Conservation (phyloP, 1,140 invertebrate species). For the Pinna nobilis region DNA sequence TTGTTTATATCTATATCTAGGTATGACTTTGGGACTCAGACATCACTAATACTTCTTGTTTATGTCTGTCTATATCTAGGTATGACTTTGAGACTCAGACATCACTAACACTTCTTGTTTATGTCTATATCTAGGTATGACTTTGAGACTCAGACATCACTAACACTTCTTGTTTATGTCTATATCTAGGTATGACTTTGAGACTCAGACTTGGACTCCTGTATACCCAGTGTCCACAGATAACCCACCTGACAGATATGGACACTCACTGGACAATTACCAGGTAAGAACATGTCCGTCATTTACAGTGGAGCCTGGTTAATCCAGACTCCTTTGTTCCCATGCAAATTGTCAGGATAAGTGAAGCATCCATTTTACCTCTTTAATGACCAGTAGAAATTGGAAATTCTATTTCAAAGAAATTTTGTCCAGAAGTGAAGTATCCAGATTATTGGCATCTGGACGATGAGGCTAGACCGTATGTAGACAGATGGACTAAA, state of each 20-base stretch:
- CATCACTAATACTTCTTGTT: too few species aligned
- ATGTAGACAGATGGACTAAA: background rate
- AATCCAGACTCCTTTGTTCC: too few species aligned
- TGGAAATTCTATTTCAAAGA: background rate
- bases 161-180: too few species aligned
- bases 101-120: too few species aligned
- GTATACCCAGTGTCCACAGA: conserved; percentile 65
- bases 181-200: conserved; percentile 38
- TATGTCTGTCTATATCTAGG: too few species aligned
- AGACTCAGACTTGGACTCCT: conserved; percentile 29
- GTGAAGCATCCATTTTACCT: too few species aligned
- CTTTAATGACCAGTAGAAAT: too few species aligned
- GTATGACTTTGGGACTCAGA: too few species aligned
- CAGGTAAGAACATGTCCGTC: conserved; percentile 75
- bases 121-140: too few species aligned
- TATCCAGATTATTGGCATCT: background rate
- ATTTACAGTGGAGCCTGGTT: background rate
- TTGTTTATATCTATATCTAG: conserved; percentile 5
- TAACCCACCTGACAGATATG: conserved; percentile 81
- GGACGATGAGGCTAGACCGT: background rate
- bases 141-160: too few species aligned
- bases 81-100: too few species aligned
- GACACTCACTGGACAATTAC: conserved; percentile 88
- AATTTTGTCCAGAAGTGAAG: background rate
- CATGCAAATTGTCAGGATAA: too few species aligned